Base-by-base conservation (phyloP, 2,888 invertebrate genomes). In the Drosophila cognata region DNA sequence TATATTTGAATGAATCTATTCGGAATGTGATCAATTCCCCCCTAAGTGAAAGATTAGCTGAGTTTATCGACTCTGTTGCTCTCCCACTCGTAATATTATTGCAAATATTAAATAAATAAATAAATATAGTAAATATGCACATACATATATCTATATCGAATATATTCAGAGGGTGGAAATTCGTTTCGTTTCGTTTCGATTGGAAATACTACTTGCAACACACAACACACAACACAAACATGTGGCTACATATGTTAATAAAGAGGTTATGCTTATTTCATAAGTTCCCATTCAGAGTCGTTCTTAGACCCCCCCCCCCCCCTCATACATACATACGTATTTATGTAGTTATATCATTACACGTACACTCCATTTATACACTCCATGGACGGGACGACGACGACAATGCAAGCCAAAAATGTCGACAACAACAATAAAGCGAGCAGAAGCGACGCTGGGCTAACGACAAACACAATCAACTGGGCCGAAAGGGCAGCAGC, bases 391-490 rank as follows among this genome's bases (percentile, higher is more conserved):
- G n/a, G n/a, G 38, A 38, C 21, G 21, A 21, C 33, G 33, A 33
- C 43, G 43, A 43, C 21, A 21, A 21, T 21, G 21, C 46, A 25
- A 25, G 46, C 46, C 46, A 46, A 46, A 46, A 46, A 46, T 25
- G 46, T 16, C 46, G 8, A 46, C 46, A 46, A 46, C 46, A 46
- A 18, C 28, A 18, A 11, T 10, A 33, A 2, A 29, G 41, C 25
- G 50, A 13, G 38, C 13, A 10, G 13, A n/a, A 50, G 55, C 28
- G 63, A 65, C 18, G 38, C 38, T 38, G 38, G 55, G 72, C 48
- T 58, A 79, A 77, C 75, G 78, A 81, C 81, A 81, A 75, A 25
- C 71, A 82, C 85, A 82, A 85, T 77, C 82, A 79, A 85, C 71
- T 80, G 61, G 53, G 56, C 56, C 68, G 56, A 76, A 72, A 72